Evolutionary conservation across 2,888 invertebrate genomes (phyloP).

Genomic region (Apamea sordens): DNA sequence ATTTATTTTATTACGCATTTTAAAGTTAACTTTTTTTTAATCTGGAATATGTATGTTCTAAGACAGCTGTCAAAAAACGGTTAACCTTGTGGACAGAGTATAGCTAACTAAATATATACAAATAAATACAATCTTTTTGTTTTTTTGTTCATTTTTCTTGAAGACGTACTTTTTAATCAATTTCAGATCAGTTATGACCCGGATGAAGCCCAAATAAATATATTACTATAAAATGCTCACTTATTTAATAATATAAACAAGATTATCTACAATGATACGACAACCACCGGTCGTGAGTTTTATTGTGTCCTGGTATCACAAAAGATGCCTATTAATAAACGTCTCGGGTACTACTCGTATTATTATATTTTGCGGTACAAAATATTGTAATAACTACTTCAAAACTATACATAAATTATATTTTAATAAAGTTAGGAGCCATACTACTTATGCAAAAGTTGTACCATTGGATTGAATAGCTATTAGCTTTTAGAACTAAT

Average conservation of each 20-base stretch:
- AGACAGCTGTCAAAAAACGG: too few species aligned
- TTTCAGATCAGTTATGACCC: background rate
- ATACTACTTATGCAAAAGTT: background rate
- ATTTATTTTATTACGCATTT: too few species aligned
- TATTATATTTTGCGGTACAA: slow-evolving; percentile 63
- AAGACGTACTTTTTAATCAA: background rate
- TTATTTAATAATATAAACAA: slow-evolving; percentile 38
- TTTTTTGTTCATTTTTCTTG: background rate
- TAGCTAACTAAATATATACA: too few species aligned
- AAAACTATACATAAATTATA: slow-evolving; percentile 2
- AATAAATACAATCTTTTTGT: too few species aligned
- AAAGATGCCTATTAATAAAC: slow-evolving; percentile 75
- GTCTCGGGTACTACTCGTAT: slow-evolving; percentile 69
- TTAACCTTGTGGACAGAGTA: too few species aligned
- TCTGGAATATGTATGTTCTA: too few species aligned
- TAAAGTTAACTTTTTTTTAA: too few species aligned
- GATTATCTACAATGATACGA: slow-evolving; percentile 50
- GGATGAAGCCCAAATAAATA: background rate
- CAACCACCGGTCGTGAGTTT: slow-evolving; percentile 28
- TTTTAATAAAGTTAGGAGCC: background rate
- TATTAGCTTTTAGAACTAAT: slow-evolving; percentile 26
- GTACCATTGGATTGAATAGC: background rate
- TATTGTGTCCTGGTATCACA: slow-evolving; percentile 64
- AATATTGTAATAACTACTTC: background rate
- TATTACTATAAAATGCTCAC: slow-evolving; percentile 6